A percentile compares a stretch with the other conserved stretches of the same genome.
These are phyloP conservation scores for Clarias platycephalus DNA, from an alignment of 2,797 vertebrate genomes.

Conservation along the genomic window DNA sequence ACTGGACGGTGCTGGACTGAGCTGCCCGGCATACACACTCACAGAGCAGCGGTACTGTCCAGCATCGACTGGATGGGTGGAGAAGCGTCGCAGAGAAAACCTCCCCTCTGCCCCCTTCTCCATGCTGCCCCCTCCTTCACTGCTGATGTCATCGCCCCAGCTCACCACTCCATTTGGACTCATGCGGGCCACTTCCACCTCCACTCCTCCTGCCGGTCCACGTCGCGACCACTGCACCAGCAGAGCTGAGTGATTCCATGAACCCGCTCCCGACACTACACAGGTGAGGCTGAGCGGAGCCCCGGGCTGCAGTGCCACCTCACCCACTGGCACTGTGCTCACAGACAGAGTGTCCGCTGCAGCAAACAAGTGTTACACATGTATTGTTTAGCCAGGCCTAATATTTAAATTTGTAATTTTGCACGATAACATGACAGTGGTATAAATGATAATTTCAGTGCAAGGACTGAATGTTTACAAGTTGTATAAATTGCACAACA, in stretches of 20 bases:
- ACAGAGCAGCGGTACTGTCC: constrained; percentile 76
- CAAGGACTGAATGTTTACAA: background rate
- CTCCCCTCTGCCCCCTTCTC: constrained; percentile 72
- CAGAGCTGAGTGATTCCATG: constrained; percentile 66
- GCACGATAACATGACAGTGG: background rate
- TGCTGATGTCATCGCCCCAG: constrained; percentile 78
- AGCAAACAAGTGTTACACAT: background rate
- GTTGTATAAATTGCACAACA: too few relatives aligned
- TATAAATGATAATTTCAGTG: background rate
- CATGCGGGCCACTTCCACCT: constrained; percentile 79
- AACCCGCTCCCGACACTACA: constrained; percentile 68
- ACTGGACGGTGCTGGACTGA: constrained; percentile 59
- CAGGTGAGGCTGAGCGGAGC: constrained; percentile 73
- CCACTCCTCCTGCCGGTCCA: constrained; percentile 60
- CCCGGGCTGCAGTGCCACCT: constrained; percentile 71
- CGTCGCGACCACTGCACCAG: constrained; percentile 78
- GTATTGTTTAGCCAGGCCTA: background rate
- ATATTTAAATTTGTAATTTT: background rate
- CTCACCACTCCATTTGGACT: constrained; percentile 74
- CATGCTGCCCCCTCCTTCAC: constrained; percentile 71
- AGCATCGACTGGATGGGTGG: constrained; percentile 69
- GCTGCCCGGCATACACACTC: constrained; percentile 72
- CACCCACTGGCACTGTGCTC: constrained; percentile 63
- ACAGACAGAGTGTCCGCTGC: constrained; percentile 70
- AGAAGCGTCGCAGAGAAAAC: constrained; percentile 75